These are phyloP conservation scores for Aethina tumida DNA, from an alignment of 1,140 invertebrate genomes.

Conservation along the genomic window DNA sequence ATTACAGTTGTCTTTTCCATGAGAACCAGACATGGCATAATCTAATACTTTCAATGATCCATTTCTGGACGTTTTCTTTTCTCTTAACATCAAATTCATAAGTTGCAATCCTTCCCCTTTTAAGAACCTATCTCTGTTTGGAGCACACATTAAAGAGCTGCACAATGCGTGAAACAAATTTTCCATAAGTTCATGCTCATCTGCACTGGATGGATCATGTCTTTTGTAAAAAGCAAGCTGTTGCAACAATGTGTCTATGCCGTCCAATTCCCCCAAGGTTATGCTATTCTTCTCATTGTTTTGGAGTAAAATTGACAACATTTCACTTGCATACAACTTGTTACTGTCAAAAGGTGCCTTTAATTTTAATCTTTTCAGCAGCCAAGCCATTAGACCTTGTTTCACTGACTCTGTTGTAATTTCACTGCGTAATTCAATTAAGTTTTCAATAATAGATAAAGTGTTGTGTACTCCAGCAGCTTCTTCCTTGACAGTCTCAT, in stretches of 20 bases:
- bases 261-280: constrained; percentile 82
- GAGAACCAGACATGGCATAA: constrained; percentile 86
- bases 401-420: constrained; percentile 73
- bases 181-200: constrained; percentile 98
- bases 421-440: constrained; percentile 83
- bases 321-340: constrained; percentile 93
- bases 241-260: constrained; percentile 92
- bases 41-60: constrained; percentile 95
- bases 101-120: constrained; percentile 91
- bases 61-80: constrained; percentile 94
- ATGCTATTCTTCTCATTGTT: constrained; percentile 70
- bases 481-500: constrained; percentile 92
- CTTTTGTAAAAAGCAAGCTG: constrained; percentile 92
- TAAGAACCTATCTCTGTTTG: constrained; percentile 87
- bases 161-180: constrained; percentile 96
- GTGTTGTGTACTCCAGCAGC: constrained; percentile 94
- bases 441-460: constrained; percentile 72
- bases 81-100: constrained; percentile 94
- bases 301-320: constrained; percentile 92
- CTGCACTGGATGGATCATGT: constrained; percentile 79
- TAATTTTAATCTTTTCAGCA: constrained; percentile 77
- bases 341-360: constrained; percentile 89
- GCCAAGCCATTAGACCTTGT: constrained; percentile 86
- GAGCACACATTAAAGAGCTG: constrained; percentile 76
- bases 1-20: constrained; percentile 92